These are phyloP conservation scores for Hyphantria cunea DNA, from an alignment of 1,140 invertebrate species.

Conservation along the genomic window DNA sequence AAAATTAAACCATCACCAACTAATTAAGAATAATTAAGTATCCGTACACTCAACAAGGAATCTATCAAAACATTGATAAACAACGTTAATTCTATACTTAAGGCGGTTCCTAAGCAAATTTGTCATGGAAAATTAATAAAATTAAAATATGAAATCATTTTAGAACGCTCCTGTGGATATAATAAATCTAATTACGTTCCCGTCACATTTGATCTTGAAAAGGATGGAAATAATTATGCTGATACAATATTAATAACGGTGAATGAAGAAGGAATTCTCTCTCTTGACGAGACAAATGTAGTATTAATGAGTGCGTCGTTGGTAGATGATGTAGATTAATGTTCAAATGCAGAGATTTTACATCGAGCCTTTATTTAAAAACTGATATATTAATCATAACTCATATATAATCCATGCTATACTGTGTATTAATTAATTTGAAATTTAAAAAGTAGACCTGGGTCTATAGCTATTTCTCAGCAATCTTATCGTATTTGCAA, in stretches of 20 bases:
- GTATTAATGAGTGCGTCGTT: conserved; percentile 70
- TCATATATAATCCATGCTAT: too few species aligned
- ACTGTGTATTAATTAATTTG: too few species aligned
- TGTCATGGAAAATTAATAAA: conserved; percentile 28
- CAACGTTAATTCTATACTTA: not conserved
- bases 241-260: conserved; percentile 71
- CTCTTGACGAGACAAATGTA: conserved; percentile 67
- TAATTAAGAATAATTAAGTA: too few species aligned
- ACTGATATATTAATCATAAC: too few species aligned
- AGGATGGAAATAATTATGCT: conserved; percentile 62
- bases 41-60: too few species aligned
- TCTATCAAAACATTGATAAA: too few species aligned
- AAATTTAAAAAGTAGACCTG: too few species aligned
- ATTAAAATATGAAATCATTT: conserved; percentile 30
- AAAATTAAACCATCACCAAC: too few species aligned
- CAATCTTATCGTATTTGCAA: too few species aligned
- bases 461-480: too few species aligned
- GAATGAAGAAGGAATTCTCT: conserved; percentile 62
- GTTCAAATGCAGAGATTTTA: conserved; percentile 31
- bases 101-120: conserved; percentile 14
- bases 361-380: too few species aligned
- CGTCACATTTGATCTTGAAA: conserved; percentile 44
- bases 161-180: conserved; percentile 33
- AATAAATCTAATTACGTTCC: conserved; percentile 44
- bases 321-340: conserved; percentile 39